phyloP scores from a whole-genome alignment of 1,140 invertebrate genomes.

The Cotesia glomerata region DNA sequence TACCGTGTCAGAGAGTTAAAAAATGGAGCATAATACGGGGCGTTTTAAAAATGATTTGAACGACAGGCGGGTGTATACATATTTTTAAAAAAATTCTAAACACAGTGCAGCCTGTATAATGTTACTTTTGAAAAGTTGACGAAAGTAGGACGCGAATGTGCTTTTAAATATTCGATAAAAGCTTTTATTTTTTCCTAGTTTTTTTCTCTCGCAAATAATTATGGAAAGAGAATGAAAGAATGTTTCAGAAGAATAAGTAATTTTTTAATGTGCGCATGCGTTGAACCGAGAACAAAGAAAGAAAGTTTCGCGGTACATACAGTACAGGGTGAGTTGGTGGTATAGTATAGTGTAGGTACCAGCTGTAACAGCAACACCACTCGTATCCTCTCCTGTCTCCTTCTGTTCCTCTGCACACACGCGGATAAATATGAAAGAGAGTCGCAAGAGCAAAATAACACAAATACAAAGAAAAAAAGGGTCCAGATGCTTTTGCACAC shows the following conservation, averaged over 20 bases:
- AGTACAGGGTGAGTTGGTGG: not conserved
- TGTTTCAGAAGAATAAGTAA: constrained; percentile 20
- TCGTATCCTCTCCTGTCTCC: not conserved
- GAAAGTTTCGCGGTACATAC: not conserved
- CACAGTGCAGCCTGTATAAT: constrained; percentile 1
- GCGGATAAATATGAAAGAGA: not conserved
- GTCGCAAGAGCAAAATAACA: not conserved
- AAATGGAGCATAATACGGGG: not conserved
- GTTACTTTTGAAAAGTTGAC: constrained; percentile 9
- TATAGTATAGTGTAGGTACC: not conserved
- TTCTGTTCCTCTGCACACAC: no score
- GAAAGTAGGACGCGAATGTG: constrained; percentile 20
- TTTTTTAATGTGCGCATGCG: constrained; percentile 9
- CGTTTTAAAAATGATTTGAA: not conserved
- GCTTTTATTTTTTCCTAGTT: constrained; percentile 8
- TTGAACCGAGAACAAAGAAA: constrained; percentile 8
- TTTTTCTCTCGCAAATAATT: constrained; percentile 8
- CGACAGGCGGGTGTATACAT: not conserved
- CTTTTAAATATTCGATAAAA: constrained; percentile 27
- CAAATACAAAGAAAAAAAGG: constrained; percentile 3
- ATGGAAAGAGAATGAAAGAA: constrained; percentile 4
- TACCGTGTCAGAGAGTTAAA: not conserved
- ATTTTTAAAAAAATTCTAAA: constrained; percentile 10
- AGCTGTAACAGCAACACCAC: not conserved
- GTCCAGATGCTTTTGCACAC: constrained; percentile 6